Percentiles rank a stretch among this genome's conserved stretches.
Evolutionary conservation across 1,140 invertebrate species (phyloP).

Genomic region (Cotesia typhae): DNA sequence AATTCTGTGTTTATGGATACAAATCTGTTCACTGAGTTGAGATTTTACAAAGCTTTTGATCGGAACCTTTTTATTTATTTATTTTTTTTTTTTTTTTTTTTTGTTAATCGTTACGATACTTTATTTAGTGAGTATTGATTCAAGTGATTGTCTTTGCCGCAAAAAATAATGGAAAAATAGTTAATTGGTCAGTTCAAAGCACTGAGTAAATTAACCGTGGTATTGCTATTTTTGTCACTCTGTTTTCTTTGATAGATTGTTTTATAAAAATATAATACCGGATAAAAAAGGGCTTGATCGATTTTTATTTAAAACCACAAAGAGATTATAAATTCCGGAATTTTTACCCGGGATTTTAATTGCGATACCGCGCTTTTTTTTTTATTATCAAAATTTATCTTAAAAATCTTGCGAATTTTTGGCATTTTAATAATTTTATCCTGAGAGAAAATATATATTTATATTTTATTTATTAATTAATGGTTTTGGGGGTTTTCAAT

Average conservation of each 20-base stretch:
- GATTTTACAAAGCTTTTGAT: slow-evolving; percentile 2
- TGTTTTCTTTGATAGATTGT: slow-evolving; percentile 1
- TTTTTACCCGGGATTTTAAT: no score
- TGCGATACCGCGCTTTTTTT: no score
- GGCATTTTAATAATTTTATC: no score
- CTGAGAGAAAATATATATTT: no score
- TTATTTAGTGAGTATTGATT: background rate
- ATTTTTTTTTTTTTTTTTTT: background rate
- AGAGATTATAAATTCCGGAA: no score
- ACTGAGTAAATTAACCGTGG: background rate
- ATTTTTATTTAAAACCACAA: no score
- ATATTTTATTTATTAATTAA: no score
- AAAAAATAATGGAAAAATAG: background rate
- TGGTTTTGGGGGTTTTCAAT: no score
- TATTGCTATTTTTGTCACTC: slow-evolving; percentile 2
- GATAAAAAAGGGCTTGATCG: no score
- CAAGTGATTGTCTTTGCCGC: background rate
- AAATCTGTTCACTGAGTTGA: background rate
- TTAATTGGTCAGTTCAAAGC: background rate
- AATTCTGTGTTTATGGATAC: no score
- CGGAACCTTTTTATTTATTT: background rate
- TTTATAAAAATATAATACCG: background rate
- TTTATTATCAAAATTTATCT: no score
- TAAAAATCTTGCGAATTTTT: no score
- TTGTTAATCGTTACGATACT: background rate